Evolutionary conservation across 2,888 invertebrate genomes (phyloP).

Genomic region (Agrotis segetum): DNA sequence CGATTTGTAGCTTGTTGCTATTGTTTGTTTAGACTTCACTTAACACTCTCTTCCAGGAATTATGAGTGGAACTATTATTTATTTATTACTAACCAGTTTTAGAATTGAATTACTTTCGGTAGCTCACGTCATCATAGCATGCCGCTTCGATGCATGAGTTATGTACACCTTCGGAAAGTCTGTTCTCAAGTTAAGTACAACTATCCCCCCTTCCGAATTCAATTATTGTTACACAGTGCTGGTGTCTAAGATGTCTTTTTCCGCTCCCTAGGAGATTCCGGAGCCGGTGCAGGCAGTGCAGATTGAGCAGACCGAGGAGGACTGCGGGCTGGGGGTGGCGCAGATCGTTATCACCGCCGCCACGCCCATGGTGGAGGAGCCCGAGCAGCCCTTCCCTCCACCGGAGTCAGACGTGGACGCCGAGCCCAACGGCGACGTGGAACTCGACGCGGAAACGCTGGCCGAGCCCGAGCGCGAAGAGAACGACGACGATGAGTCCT

Average conservation of each 20-base stretch:
- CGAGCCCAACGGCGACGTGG: slow-evolving; percentile 90
- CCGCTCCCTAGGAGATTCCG: slow-evolving; percentile 65
- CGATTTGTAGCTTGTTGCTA: slow-evolving; percentile 72
- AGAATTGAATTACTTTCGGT: slow-evolving; percentile 35
- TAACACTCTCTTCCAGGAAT: slow-evolving; percentile 35
- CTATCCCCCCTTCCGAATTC: slow-evolving; percentile 7
- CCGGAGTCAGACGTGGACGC: slow-evolving; percentile 61
- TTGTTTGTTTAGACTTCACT: slow-evolving; percentile 61
- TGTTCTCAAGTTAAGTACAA: slow-evolving; percentile 29
- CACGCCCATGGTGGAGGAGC: slow-evolving; percentile 97
- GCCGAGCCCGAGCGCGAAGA: slow-evolving; percentile 69
- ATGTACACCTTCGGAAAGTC: slow-evolving; percentile 45
- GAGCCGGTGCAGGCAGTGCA: slow-evolving; percentile 73
- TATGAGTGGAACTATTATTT: slow-evolving; percentile 26
- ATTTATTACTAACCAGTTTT: slow-evolving; percentile 13
- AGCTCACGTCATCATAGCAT: slow-evolving; percentile 65
- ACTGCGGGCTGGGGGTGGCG: slow-evolving; percentile 95
- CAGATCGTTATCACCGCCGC: slow-evolving; percentile 98
- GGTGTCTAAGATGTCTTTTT: slow-evolving; percentile 23
- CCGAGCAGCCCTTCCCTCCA: slow-evolving; percentile 95
- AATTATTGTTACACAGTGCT: neutral
- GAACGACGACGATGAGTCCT: slow-evolving; percentile 86
- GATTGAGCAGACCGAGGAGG: slow-evolving; percentile 86
- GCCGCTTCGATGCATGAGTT: slow-evolving; percentile 64
- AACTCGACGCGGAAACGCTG: slow-evolving; percentile 33